Evolutionary conservation across 2,888 invertebrate species (phyloP).

Genomic region (Xestia rhomboidea): DNA sequence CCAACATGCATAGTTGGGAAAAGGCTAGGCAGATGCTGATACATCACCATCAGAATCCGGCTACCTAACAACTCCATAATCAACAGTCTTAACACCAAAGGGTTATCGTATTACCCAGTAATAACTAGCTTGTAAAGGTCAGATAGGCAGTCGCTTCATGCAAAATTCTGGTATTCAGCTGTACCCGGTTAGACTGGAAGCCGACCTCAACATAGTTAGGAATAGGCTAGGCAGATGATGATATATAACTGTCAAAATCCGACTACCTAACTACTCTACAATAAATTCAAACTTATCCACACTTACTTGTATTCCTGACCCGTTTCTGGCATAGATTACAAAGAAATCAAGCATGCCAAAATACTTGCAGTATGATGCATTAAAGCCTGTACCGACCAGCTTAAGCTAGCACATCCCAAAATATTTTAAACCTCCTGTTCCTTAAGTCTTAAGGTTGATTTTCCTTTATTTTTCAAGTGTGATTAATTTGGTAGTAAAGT

Average conservation of each 20-base stretch:
- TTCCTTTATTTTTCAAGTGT: constrained; percentile 10
- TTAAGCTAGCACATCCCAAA: constrained; percentile 15
- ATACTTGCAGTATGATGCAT: constrained; percentile 65
- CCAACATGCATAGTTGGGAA: too few relatives aligned
- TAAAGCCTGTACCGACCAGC: constrained; percentile 25
- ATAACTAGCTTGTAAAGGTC: too few relatives aligned
- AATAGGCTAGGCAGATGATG: too few relatives aligned
- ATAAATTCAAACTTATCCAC: constrained; percentile 32
- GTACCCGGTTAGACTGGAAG: too few relatives aligned
- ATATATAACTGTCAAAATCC: constrained; percentile 16
- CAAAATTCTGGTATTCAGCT: too few relatives aligned
- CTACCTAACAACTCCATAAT: constrained; percentile 2
- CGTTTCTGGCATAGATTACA: constrained; percentile 60
- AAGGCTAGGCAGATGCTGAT: background rate
- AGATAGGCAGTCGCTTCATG: too few relatives aligned
- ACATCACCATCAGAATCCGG: constrained; percentile 5
- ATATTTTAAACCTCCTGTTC: background rate
- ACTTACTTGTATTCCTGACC: constrained; percentile 24
- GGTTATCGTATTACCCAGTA: too few relatives aligned
- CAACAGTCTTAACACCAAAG: too few relatives aligned
- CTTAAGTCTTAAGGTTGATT: background rate
- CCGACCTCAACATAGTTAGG: too few relatives aligned
- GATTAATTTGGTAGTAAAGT: constrained; percentile 50
- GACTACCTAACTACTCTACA: background rate
- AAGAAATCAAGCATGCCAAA: constrained; percentile 63